Evolutionary conservation across 2,888 invertebrate species (phyloP).

Genomic region (Trypoxylon attenuatum): DNA sequence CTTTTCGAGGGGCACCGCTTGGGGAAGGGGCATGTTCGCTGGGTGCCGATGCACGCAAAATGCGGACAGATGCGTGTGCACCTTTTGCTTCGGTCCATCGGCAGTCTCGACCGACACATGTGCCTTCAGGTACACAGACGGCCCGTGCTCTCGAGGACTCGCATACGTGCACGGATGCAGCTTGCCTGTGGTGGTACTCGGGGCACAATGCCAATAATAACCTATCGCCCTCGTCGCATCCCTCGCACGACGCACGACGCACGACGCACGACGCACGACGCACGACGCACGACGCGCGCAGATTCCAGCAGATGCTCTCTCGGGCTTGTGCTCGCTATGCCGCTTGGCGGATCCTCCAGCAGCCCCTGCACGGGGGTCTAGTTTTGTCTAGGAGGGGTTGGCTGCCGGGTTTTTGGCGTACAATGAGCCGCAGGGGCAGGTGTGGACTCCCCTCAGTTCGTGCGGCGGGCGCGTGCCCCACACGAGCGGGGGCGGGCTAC

Average conservation of each 20-base stretch:
- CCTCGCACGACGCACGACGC: too few relatives aligned
- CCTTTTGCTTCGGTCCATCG: constrained; percentile 58
- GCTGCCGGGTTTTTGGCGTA: constrained; percentile 50
- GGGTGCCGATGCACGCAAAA: constrained; percentile 56
- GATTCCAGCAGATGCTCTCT: constrained; percentile 71
- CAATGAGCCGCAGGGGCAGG: constrained; percentile 70
- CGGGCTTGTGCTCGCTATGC: constrained; percentile 4
- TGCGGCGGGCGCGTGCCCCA: constrained; percentile 72
- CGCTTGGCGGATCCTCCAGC: constrained; percentile 27
- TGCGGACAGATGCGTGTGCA: constrained; percentile 64
- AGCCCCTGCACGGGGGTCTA: constrained; percentile 53
- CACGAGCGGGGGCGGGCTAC: constrained; percentile 73
- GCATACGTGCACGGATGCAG: constrained; percentile 38
- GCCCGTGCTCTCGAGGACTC: background rate
- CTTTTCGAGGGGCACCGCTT: constrained; percentile 40
- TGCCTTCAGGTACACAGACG: constrained; percentile 26
- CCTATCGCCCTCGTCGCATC: constrained; percentile 67
- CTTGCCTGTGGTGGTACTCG: constrained; percentile 18
- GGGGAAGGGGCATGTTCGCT: constrained; percentile 29
- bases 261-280: too few relatives aligned
- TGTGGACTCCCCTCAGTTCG: constrained; percentile 63
- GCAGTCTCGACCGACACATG: constrained; percentile 53
- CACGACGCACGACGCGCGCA: too few relatives aligned
- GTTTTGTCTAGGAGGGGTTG: constrained; percentile 68
- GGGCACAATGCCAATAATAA: constrained; percentile 72